Percentiles rank a stretch among this genome's conserved stretches.
These are phyloP conservation scores for Eupeodes corollae DNA, from an alignment of 1,140 invertebrate genomes.

Conservation along the genomic window DNA sequence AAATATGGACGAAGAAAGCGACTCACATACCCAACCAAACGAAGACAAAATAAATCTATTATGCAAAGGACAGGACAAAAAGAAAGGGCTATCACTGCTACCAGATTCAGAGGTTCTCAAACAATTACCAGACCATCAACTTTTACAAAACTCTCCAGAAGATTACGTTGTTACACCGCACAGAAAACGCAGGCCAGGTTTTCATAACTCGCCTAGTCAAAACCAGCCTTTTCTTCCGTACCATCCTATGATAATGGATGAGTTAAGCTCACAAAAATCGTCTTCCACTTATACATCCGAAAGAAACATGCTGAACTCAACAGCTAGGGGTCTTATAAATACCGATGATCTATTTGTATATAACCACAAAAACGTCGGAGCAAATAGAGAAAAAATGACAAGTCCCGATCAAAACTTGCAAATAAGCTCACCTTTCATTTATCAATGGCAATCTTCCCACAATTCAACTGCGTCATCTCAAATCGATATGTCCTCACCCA, in stretches of 20 bases:
- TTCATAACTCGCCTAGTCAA: slow-evolving; percentile 72
- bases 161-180: slow-evolving; percentile 75
- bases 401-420: slow-evolving; percentile 21
- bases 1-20: slow-evolving; percentile 38
- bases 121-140: slow-evolving; percentile 49
- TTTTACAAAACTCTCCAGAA: slow-evolving; percentile 53
- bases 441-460: slow-evolving; percentile 28
- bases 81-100: slow-evolving; percentile 52
- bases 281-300: slow-evolving; percentile 28
- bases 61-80: slow-evolving; percentile 42
- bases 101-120: slow-evolving; percentile 49
- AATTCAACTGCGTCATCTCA: slow-evolving; percentile 16
- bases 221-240: slow-evolving; percentile 76
- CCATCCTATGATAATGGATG: slow-evolving; percentile 56
- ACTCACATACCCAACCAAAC: background rate
- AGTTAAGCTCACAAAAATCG: slow-evolving; percentile 37
- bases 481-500: background rate
- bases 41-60: slow-evolving; percentile 9
- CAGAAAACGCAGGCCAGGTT: slow-evolving; percentile 67
- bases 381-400: slow-evolving; percentile 21
- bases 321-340: slow-evolving; percentile 16
- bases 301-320: slow-evolving; percentile 24
- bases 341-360: slow-evolving; percentile 7
- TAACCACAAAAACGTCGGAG: slow-evolving; percentile 12
- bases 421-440: slow-evolving; percentile 26